Evolutionary conservation across 2,888 invertebrate genomes (phyloP).

Genomic region (Patella ulyssiponensis): DNA sequence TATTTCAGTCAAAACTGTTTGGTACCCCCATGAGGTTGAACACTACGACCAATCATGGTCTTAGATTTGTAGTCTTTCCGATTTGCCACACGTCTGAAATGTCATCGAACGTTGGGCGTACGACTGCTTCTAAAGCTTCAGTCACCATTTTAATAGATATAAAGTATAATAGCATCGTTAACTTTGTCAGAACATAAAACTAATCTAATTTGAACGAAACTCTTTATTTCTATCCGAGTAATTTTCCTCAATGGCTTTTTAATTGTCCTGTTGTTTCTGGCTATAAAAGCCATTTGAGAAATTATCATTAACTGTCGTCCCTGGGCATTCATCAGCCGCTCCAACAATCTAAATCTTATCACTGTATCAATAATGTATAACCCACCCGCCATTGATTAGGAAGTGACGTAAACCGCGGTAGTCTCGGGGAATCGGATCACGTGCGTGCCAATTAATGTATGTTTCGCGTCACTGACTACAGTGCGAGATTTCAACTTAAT

Average conservation of each 20-base stretch:
- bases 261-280: not conserved
- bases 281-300: constrained; percentile 7
- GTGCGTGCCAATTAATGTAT: not conserved
- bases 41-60: no score
- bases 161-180: no score
- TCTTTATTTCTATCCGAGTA: not conserved
- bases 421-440: constrained; percentile 2
- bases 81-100: no score
- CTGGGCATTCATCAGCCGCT: not conserved
- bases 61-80: no score
- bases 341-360: constrained; percentile 8
- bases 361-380: not conserved
- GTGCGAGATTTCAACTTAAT: no score
- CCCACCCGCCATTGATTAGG: not conserved
- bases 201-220: constrained; percentile 7
- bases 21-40: no score
- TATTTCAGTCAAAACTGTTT: no score
- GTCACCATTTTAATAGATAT: no score
- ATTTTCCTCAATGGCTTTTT: constrained; percentile 7
- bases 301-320: constrained; percentile 2
- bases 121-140: no score
- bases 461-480: no score
- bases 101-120: no score
- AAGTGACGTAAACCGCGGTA: not conserved
- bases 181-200: not conserved